Base-by-base conservation (phyloP, 1,140 invertebrate genomes). In the Microplitis demolitor region DNA sequence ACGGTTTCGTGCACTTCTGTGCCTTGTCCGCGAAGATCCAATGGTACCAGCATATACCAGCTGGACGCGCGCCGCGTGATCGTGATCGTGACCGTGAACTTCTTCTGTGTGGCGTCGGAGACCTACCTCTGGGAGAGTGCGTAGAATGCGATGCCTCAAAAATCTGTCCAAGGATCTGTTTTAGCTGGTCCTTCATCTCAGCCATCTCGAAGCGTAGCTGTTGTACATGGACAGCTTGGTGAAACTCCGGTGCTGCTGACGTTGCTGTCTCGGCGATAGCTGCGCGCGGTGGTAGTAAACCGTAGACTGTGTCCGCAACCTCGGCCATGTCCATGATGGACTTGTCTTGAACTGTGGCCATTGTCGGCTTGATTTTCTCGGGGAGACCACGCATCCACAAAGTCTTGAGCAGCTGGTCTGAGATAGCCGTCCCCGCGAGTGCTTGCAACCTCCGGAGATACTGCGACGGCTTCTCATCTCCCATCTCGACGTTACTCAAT, bases 1-100 rank as follows among this genome's bases (percentile, higher is more conserved):
- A 66, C 4, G 64, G 31, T 4, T 11, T n/a, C 39, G 31, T 35
- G 56, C 66, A 69, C 2, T 53, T 69, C 3, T 56, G 14, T 34
- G 71, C 71, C 11, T 76, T 71, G 2, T 53, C 33, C 11, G 67
- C 72, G 66, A 75, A 80, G 6, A 63, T 74, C n/a, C 33, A 72
- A 51, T 79, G 79, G 51, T 80, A 80, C 74, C 74, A 80, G 62
- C 78, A 80, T 16, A 68, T 50, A 31, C 53, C 45, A 64, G 63
- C n/a, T 13, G 45, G 35, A 3, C 51, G 58, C 60, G 34, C 16
- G n/a, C 35, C 35, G 62, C 63, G 61, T 63, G 54, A 50, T 16
- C 60, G 51, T n/a, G 51, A 34, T 4, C 35, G 39, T 5, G 61
- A 35, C 73, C 51, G 31, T 74, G 78, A n/a, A 66, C 66, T 34